These are phyloP conservation scores for Lamellibrachia columna DNA, from an alignment of 2,888 invertebrate genomes.

Conservation along the genomic window DNA sequence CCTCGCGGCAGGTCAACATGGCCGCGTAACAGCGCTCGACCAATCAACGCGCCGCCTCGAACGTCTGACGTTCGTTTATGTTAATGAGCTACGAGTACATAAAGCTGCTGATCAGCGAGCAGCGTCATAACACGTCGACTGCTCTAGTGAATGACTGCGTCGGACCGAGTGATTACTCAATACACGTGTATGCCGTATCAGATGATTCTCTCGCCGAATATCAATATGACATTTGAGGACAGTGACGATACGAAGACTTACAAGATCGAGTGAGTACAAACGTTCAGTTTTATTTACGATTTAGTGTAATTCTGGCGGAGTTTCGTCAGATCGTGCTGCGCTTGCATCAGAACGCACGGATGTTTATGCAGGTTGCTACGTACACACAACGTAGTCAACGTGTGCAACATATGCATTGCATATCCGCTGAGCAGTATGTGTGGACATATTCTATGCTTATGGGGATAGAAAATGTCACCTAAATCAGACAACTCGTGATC, in stretches of 20 bases:
- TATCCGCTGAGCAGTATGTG: not conserved
- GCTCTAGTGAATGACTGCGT: not conserved
- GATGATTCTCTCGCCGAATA: not conserved
- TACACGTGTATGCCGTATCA: not conserved
- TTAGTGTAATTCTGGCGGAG: not conserved
- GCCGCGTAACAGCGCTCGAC: not conserved
- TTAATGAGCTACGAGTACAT: not conserved
- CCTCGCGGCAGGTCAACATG: not conserved
- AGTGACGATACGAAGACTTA: not conserved
- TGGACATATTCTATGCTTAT: not conserved
- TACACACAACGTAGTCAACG: slow-evolving; percentile 6
- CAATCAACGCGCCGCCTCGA: not conserved
- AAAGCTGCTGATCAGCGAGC: not conserved
- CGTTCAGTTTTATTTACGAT: not conserved
- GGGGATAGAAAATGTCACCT: not conserved
- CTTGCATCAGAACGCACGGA: not conserved
- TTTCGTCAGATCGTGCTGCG: not conserved
- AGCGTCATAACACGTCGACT: not conserved
- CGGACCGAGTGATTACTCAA: not conserved
- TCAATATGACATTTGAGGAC: slow-evolving; percentile 11
- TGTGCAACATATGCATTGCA: not conserved
- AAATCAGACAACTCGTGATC: not conserved
- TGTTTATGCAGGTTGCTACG: not conserved
- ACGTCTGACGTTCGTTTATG: slow-evolving; percentile 12
- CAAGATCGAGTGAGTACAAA: not conserved